Evolutionary conservation across 2,888 invertebrate species (phyloP), one percentile per base, ranked within the genome.

Genomic region (Pseudoips prasinana): DNA sequence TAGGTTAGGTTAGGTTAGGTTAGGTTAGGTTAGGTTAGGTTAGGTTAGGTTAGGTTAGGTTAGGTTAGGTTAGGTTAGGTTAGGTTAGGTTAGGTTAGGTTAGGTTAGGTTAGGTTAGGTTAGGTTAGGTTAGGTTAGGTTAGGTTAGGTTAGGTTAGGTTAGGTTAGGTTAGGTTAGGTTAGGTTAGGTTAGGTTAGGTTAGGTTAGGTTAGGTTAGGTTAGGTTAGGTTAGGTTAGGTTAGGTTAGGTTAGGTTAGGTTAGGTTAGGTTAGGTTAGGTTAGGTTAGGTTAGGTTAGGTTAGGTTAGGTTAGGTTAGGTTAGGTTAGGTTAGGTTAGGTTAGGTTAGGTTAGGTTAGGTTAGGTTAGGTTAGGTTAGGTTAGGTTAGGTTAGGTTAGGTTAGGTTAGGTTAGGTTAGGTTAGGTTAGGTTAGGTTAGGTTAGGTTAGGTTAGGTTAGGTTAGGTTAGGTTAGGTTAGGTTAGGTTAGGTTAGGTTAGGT

Each of bases 201-300:
- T 36, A 36, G 36, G 36, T 30, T 36, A 30, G 30, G 36, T 30
- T 36, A 33, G 32, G 38, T 32, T 38, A 32, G 32, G 38, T 29
- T 38, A 29, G 32, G 34, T 39, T 31, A 33, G 33, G 31, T 39
- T 31, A 33, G 39, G 39, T 39, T 39, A 29, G 39, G 39, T 38
- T 37, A 38, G 38, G 38, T 38, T 38, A 38, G 38, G 38, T 38
- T 38, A 33, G 38, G 38, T 38, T 38, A 38, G 38, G 33, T 38
- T 38, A 38, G 39, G 34, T 34, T 39, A 28, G 34, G 32, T 34
- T 19, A 20, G 20, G 20, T 14, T n/a, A 28, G 20, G 22, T 20
- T 28, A 28, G 28, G 10, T 28, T 28, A 10, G 28, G 20, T 20
- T 20, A 20, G 20, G 20, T 20, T 27, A 28, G 33, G 33, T 34